Conservation (phyloP, 2,113 vertebrate genomes). For the Neoarius graeffei region DNA sequence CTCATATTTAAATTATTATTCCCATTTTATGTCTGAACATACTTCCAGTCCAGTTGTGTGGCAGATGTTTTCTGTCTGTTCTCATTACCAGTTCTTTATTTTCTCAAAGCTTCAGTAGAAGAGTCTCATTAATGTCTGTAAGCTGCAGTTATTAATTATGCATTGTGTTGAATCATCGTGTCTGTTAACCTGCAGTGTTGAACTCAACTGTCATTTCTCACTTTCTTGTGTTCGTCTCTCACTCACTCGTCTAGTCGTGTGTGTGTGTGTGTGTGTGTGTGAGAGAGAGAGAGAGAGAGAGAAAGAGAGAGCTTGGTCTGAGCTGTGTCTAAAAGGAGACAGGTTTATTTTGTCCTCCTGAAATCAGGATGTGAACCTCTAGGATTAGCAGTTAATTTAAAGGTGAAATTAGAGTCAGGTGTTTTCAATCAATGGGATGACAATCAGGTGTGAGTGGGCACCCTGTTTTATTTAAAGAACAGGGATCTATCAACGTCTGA, state of each 20-base stretch:
- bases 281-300: neutral
- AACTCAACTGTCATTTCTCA: neutral
- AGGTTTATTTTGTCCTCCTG: conserved; percentile 24
- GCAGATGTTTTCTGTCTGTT: conserved; percentile 5
- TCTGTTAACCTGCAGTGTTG: neutral
- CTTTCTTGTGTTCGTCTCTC: neutral
- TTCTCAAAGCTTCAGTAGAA: conserved; percentile 3
- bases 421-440: too few relatives aligned
- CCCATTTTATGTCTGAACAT: neutral
- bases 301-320: neutral
- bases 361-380: neutral
- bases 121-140: neutral
- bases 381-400: too few relatives aligned
- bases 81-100: conserved; percentile 1
- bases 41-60: neutral
- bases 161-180: neutral
- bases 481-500: too few relatives aligned
- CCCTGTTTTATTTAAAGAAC: too few relatives aligned
- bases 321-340: conserved; percentile 1
- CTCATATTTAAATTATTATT: too few relatives aligned
- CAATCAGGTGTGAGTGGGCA: too few relatives aligned
- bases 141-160: neutral
- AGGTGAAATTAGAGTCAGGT: too few relatives aligned
- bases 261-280: neutral
- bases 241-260: neutral